Base-by-base conservation (phyloP, 2,797 vertebrate species). In the Geotrypetes seraphini region DNA sequence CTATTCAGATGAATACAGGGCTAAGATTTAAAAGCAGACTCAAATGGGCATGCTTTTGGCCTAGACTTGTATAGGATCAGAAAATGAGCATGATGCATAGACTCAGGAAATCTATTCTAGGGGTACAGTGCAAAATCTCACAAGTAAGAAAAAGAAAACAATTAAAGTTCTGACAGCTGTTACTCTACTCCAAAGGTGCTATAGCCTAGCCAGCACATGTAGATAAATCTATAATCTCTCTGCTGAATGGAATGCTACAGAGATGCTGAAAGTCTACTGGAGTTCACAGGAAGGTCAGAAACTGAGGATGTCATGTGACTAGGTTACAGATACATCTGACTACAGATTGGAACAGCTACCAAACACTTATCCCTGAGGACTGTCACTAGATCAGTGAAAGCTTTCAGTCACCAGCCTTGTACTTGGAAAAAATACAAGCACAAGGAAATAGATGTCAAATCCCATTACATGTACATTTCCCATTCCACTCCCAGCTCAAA, bases 281-380 rank as follows among this genome's bases (percentile, higher is more conserved):
- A 35, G 72, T 66, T 76, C 69, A 63, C 4, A 2, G 54, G 35
- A 30, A 47, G 64, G 73, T 68, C 62, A 54, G 0, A 0, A n/a
- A 56, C 21, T 43, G 16, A 57, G 53, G 40, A 58, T 53, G 61
- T 52, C 34, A 3, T 42, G n/a, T n/a, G 37, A 39, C 8, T 16
- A 10, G 30, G 44, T 49, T 28, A 13, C 26, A 39, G 54, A 16
- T 43, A 38, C 17, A 1, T 63, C 55, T 63, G 54, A 42, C 43
- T 48, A 47, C 31, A 54, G 60, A 26, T 36, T 16, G 19, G 27
- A 34, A 10, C 1, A 4, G 35, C 39, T 45, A 51, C 38, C 35
- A 37, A 28, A 14, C 33, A 43, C 12, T 15, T 22, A 16, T 47
- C 55, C 59, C 51, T 11, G 19, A 2, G 33, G 56, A 39, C 19